Evolutionary conservation across 2,888 invertebrate species (phyloP).

Genomic region (Cantharis flavilabris): DNA sequence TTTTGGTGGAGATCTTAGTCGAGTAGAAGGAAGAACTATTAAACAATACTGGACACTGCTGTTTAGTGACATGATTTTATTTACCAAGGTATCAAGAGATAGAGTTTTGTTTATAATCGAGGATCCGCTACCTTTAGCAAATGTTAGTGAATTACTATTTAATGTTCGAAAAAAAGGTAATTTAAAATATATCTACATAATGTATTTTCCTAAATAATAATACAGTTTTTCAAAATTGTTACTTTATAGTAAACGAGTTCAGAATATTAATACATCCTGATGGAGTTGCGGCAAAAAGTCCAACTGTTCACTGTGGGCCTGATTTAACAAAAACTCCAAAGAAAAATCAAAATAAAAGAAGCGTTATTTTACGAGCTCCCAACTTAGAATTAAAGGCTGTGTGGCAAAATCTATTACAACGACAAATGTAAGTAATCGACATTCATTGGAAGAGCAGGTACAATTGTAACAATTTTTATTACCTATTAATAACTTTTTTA

Average conservation of each 20-base stretch:
- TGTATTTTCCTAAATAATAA: neutral
- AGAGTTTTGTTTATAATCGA: conserved; percentile 86
- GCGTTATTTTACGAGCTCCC: conserved; percentile 77
- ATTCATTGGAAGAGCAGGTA: no score
- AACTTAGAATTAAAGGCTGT: conserved; percentile 85
- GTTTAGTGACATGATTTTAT: conserved; percentile 82
- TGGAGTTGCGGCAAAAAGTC: conserved; percentile 68
- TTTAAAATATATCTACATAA: conserved; percentile 7
- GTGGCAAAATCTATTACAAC: conserved; percentile 86
- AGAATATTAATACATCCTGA: conserved; percentile 74
- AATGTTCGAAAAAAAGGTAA: conserved; percentile 83
- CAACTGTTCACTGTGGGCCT: conserved; percentile 75
- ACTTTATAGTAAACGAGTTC: conserved; percentile 66
- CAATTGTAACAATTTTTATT: no score
- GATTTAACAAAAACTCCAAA: conserved; percentile 65
- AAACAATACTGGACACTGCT: conserved; percentile 85
- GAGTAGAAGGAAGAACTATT: conserved; percentile 80
- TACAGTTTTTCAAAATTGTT: conserved; percentile 61
- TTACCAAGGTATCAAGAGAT: conserved; percentile 85
- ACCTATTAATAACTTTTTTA: no score
- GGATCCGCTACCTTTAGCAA: conserved; percentile 78
- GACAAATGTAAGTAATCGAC: conserved; percentile 78
- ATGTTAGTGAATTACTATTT: conserved; percentile 83
- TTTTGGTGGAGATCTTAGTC: conserved; percentile 82
- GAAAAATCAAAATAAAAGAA: conserved; percentile 67